Evolutionary conservation across 2,797 vertebrate species (phyloP).

Genomic region (Pristis pectinata): DNA sequence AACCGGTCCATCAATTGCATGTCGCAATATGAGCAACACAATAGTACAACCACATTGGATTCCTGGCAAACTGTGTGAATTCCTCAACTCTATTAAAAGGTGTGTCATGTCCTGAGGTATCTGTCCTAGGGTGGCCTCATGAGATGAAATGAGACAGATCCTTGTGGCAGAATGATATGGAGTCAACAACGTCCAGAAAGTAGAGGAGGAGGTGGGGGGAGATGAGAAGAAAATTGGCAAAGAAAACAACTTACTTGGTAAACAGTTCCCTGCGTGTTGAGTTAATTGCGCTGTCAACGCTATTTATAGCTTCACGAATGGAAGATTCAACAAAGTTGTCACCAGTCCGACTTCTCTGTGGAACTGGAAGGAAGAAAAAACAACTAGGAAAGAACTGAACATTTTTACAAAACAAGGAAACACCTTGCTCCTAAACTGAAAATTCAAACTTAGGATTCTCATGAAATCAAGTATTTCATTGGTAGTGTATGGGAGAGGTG

Average conservation of each 20-base stretch:
- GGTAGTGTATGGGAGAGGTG: background rate
- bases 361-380: conserved; percentile 45
- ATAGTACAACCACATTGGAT: background rate
- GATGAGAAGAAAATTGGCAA: background rate
- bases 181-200: background rate
- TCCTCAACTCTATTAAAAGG: background rate
- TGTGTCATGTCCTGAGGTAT: background rate
- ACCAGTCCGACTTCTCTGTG: conserved; percentile 45
- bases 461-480: background rate
- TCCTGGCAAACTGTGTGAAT: background rate
- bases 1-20: background rate
- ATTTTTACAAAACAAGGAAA: background rate
- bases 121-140: background rate
- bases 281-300: conserved; percentile 58
- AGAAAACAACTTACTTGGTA: conserved; percentile 47
- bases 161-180: background rate
- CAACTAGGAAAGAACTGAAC: background rate
- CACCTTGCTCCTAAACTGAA: background rate
- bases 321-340: conserved; percentile 57
- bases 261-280: conserved; percentile 55
- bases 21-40: background rate
- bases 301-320: conserved; percentile 55
- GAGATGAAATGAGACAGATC: background rate
- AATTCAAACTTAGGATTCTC: background rate
- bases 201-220: background rate